These are phyloP conservation scores for Elegia similella DNA, from an alignment of 2,888 invertebrate species.

Conservation along the genomic window DNA sequence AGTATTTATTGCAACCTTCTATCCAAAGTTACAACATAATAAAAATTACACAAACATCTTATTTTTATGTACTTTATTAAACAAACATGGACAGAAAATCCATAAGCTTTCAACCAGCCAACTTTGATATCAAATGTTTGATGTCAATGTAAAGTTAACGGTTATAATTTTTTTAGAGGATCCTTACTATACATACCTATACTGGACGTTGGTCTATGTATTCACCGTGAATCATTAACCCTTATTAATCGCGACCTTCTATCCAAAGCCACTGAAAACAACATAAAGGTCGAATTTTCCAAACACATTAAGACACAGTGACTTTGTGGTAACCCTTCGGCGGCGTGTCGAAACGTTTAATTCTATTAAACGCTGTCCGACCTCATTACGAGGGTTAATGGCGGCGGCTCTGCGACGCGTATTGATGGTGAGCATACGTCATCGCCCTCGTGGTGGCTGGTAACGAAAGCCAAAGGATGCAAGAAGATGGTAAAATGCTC, in stretches of 20 bases:
- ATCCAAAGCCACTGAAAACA: constrained; percentile 22
- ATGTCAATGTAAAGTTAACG: too few relatives aligned
- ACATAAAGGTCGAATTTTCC: constrained; percentile 18
- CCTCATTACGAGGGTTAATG: constrained; percentile 72
- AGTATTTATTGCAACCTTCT: too few relatives aligned
- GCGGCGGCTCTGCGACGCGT: constrained; percentile 52
- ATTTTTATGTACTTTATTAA: too few relatives aligned
- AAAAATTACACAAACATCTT: too few relatives aligned
- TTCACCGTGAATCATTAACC: not conserved
- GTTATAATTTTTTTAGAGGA: too few relatives aligned
- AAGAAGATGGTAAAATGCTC: not conserved
- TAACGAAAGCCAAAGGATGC: not conserved
- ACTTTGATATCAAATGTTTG: too few relatives aligned
- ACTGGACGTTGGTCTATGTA: not conserved
- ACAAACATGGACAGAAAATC: too few relatives aligned
- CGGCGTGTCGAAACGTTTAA: constrained; percentile 53
- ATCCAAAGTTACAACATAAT: too few relatives aligned
- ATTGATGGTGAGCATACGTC: constrained; percentile 71
- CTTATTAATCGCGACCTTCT: constrained; percentile 9
- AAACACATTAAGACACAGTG: constrained; percentile 10
- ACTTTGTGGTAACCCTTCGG: constrained; percentile 25
- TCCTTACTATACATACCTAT: not conserved
- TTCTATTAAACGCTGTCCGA: constrained; percentile 68
- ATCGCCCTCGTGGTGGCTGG: constrained; percentile 41
- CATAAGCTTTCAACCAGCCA: too few relatives aligned